Conservation (phyloP, 2,888 invertebrate genomes). For the Catocala sponsa region DNA sequence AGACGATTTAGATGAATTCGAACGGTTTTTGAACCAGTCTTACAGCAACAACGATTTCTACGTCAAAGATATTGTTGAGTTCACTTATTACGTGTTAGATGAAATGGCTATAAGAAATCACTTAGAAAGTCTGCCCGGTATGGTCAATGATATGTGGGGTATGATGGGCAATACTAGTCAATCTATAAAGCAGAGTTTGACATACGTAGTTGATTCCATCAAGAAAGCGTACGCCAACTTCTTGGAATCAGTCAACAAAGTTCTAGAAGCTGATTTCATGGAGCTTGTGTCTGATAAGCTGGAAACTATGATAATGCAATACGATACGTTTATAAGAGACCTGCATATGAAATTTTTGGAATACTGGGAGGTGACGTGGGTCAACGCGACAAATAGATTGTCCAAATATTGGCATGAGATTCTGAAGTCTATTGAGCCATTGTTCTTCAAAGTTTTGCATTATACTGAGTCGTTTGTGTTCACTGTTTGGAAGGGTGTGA, state of each 20-base stretch:
- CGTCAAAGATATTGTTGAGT: conserved; percentile 92
- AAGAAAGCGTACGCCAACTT: conserved; percentile 92
- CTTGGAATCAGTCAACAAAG: conserved; percentile 90
- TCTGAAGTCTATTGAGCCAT: conserved; percentile 92
- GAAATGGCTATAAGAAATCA: conserved; percentile 93
- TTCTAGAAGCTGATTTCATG: conserved; percentile 92
- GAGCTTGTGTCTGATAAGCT: conserved; percentile 91
- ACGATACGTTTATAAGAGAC: conserved; percentile 93
- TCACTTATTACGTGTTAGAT: conserved; percentile 91
- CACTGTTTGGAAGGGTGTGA: conserved; percentile 91
- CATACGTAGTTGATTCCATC: conserved; percentile 92
- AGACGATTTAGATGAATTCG: conserved; percentile 91
- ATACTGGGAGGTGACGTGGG: conserved; percentile 93
- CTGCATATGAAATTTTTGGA: conserved; percentile 89
- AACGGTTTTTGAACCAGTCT: conserved; percentile 91
- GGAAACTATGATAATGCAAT: conserved; percentile 91
- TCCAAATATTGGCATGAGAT: conserved; percentile 92
- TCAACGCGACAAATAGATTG: conserved; percentile 89
- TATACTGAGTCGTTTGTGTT: conserved; percentile 92
- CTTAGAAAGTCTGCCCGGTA: conserved; percentile 93
- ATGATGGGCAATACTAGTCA: conserved; percentile 95
- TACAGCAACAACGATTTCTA: conserved; percentile 95
- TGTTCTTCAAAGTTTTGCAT: conserved; percentile 92
- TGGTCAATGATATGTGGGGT: conserved; percentile 94
- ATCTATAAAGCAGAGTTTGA: conserved; percentile 92